Conservation (phyloP, 2,113 vertebrate species). For the Vidua macroura region DNA sequence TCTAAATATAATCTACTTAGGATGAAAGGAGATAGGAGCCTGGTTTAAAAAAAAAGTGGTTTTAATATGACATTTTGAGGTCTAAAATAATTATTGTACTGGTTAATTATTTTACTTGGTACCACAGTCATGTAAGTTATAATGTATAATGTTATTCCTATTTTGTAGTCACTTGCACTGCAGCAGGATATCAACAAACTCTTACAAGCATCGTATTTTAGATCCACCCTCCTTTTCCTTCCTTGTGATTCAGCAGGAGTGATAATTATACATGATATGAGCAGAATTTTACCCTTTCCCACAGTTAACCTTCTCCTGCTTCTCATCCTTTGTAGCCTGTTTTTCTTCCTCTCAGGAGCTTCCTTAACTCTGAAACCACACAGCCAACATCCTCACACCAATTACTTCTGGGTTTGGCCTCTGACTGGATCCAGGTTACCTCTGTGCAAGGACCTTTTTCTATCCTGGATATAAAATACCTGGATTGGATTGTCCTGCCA, state of each 20-base stretch:
- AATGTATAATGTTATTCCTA: accelerated
- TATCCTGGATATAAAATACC: neutral
- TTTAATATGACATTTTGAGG: neutral
- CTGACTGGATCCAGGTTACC: neutral
- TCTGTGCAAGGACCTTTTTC: neutral
- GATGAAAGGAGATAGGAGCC: neutral
- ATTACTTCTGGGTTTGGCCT: neutral
- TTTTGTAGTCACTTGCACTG: neutral
- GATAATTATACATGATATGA: neutral
- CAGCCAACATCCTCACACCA: neutral
- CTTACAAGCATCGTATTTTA: neutral
- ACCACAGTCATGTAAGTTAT: accelerated
- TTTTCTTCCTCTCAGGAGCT: neutral
- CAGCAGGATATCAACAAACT: neutral
- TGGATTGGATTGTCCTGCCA: neutral
- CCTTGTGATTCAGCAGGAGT: neutral
- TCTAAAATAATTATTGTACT: neutral
- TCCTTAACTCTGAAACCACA: neutral
- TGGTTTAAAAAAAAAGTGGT: neutral
- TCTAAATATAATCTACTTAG: neutral
- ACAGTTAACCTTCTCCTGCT: constrained; percentile 34
- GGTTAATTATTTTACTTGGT: neutral
- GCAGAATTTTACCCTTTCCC: constrained; percentile 27
- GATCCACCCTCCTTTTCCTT: neutral
- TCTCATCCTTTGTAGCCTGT: neutral